Evolutionary conservation across 2,113 vertebrate species (phyloP).

Genomic region (Gambusia affinis): DNA sequence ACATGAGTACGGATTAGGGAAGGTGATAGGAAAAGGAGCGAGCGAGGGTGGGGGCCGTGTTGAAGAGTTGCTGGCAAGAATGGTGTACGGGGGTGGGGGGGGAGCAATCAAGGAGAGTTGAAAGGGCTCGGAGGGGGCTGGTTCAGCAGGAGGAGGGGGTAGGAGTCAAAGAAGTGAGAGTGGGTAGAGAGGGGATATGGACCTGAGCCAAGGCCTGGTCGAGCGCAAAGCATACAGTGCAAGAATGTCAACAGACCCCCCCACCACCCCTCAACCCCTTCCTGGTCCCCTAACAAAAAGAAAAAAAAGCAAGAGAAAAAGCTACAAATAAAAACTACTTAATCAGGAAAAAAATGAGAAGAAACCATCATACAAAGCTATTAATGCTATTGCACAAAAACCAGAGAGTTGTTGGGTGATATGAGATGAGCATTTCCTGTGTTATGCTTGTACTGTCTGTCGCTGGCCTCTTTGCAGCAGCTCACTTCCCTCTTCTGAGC

Average conservation of each 20-base stretch:
- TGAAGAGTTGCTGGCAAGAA: slow-evolving; percentile 48
- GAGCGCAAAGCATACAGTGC: slow-evolving; percentile 72
- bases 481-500: slow-evolving; percentile 73
- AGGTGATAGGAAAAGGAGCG: slow-evolving; percentile 55
- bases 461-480: slow-evolving; percentile 38
- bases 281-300: slow-evolving; percentile 37
- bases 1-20: slow-evolving; percentile 46
- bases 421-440: slow-evolving; percentile 57
- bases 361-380: slow-evolving; percentile 2
- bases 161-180: slow-evolving; percentile 62
- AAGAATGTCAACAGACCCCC: slow-evolving; percentile 68
- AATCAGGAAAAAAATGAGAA: slow-evolving; percentile 28
- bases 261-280: slow-evolving; percentile 19
- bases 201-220: slow-evolving; percentile 68
- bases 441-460: slow-evolving; percentile 28
- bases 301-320: slow-evolving; percentile 16
- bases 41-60: slow-evolving; percentile 14
- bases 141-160: slow-evolving; percentile 24
- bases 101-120: slow-evolving; percentile 48
- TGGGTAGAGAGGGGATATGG: slow-evolving; percentile 68
- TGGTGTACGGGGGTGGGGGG: slow-evolving; percentile 8
- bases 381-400: background rate
- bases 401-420: slow-evolving; percentile 14
- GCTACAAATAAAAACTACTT: slow-evolving; percentile 21
- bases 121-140: slow-evolving; percentile 44